These are phyloP conservation scores for Vanacampus margaritifer DNA, from an alignment of 2,113 vertebrate species.

Conservation along the genomic window DNA sequence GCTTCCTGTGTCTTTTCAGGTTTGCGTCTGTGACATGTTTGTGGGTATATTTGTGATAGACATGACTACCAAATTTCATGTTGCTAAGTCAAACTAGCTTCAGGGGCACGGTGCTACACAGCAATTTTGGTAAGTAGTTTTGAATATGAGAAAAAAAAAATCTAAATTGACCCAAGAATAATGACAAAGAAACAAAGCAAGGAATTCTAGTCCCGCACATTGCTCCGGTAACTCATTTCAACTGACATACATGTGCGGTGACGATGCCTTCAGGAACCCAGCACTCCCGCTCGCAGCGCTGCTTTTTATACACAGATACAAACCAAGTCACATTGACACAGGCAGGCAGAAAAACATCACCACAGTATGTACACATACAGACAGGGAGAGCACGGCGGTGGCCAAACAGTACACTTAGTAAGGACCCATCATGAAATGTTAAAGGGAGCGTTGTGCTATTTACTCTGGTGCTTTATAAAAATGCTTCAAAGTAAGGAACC, in stretches of 20 bases:
- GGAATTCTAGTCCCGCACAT: not conserved
- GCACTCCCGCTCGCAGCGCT: slow-evolving; percentile 66
- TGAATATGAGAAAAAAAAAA: too few species aligned
- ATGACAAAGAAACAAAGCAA: not conserved
- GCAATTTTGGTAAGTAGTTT: too few species aligned
- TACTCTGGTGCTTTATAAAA: slow-evolving; percentile 3
- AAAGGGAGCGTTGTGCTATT: slow-evolving; percentile 34
- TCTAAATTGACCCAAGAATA: too few species aligned
- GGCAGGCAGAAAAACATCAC: slow-evolving; percentile 80
- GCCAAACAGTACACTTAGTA: slow-evolving; percentile 48
- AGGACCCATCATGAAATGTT: slow-evolving; percentile 50
- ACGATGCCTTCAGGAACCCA: slow-evolving; percentile 28
- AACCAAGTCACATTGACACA: slow-evolving; percentile 88
- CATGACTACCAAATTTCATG: not conserved
- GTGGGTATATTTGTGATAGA: not conserved
- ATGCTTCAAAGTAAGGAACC: not conserved
- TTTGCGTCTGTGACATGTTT: not conserved
- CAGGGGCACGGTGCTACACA: too few species aligned
- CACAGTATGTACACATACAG: slow-evolving; percentile 76
- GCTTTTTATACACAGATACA: slow-evolving; percentile 78
- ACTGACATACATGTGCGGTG: not conserved
- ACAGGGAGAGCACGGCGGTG: slow-evolving; percentile 58
- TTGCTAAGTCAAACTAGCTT: too few species aligned
- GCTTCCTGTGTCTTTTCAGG: not conserved
- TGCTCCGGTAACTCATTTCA: not conserved